A percentile compares a stretch with the other conserved stretches of the same genome.
Evolutionary conservation across 1,140 invertebrate species (phyloP).

Genomic region (Diploscapter pachys): DNA sequence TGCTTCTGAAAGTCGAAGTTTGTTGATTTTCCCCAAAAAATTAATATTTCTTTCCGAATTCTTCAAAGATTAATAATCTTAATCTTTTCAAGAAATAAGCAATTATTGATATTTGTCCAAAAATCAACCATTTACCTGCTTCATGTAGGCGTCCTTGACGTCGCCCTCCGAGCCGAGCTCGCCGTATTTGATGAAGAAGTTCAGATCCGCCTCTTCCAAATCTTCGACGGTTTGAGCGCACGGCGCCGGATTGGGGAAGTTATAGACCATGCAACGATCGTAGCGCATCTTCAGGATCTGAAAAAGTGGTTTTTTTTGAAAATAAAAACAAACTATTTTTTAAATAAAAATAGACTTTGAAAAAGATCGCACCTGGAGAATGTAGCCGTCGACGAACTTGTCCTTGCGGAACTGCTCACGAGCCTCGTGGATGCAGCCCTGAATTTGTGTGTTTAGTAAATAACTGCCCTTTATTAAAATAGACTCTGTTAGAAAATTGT

Average conservation of each 20-base stretch:
- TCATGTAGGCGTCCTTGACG: conserved; percentile 82
- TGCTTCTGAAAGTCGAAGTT: conserved; percentile 69
- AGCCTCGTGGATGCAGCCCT: conserved; percentile 82
- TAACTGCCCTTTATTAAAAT: no score
- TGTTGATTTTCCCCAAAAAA: no score
- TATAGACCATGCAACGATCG: conserved; percentile 78
- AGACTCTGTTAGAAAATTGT: no score
- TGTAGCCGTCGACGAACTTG: conserved; percentile 76
- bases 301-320: no score
- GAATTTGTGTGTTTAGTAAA: no score
- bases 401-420: conserved; percentile 84
- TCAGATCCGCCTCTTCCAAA: conserved; percentile 74
- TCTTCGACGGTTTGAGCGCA: conserved; percentile 66
- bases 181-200: conserved; percentile 93
- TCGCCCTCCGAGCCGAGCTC: conserved; percentile 75
- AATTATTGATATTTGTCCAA: no score
- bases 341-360: no score
- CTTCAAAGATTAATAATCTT: no score
- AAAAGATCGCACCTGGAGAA: conserved; percentile 69
- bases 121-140: conserved; percentile 66
- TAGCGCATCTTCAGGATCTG: conserved; percentile 70
- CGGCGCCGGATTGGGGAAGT: conserved; percentile 69
- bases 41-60: no score
- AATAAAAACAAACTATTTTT: no score
- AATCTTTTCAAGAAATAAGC: no score